Conservation (phyloP, 2,888 invertebrate species). For the Timandra comae region DNA sequence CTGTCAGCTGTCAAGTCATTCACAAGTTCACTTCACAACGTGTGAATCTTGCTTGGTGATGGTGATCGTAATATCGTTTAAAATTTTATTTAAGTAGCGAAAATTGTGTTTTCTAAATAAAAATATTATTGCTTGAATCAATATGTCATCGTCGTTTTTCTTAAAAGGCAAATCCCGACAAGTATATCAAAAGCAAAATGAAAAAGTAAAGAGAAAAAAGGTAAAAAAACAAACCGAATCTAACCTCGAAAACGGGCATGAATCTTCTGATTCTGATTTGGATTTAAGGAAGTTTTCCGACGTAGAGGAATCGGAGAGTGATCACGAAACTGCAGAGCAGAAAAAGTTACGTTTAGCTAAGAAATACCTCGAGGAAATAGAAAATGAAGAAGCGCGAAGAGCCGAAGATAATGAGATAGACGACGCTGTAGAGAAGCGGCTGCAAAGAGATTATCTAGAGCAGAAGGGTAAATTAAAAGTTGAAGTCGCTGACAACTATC, state of each 20-base stretch:
- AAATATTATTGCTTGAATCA: too few species aligned
- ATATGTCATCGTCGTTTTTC: conserved; percentile 79
- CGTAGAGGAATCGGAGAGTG: conserved; percentile 74
- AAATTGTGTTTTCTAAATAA: conserved; percentile 4
- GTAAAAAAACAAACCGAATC: conserved; percentile 49
- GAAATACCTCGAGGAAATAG: conserved; percentile 90
- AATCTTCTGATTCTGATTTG: conserved; percentile 80
- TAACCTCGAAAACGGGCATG: conserved; percentile 74
- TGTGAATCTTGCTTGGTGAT: too few species aligned
- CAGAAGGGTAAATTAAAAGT: conserved; percentile 88
- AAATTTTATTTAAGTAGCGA: too few species aligned
- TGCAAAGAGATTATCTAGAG: conserved; percentile 91
- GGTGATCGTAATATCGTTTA: too few species aligned
- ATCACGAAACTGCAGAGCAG: conserved; percentile 90
- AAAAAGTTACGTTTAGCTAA: conserved; percentile 93
- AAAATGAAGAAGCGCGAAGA: conserved; percentile 85
- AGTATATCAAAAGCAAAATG: conserved; percentile 73
- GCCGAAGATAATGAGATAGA: conserved; percentile 80
- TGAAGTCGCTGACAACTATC: conserved; percentile 81
- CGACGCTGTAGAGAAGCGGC: conserved; percentile 82
- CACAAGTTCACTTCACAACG: too few species aligned
- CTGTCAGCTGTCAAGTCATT: too few species aligned
- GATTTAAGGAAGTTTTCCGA: conserved; percentile 77
- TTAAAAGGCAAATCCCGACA: conserved; percentile 76
- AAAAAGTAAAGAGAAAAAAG: conserved; percentile 55